phyloP scores from a whole-genome alignment of 2,113 vertebrate genomes.

The Canis aureus region DNA sequence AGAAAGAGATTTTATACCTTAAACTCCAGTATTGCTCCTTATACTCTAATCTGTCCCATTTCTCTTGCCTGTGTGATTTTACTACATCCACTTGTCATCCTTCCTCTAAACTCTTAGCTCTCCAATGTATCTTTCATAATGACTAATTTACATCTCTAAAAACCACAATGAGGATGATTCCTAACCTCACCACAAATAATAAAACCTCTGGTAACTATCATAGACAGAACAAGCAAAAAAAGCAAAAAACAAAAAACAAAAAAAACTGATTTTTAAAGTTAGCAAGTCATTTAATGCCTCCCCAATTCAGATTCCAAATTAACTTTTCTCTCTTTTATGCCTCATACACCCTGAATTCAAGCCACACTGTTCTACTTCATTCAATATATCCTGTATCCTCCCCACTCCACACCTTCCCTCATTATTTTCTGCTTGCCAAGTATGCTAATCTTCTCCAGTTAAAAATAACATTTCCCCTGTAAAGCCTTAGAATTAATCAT shows the following conservation, averaged over 20 bases:
- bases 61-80: conserved; percentile 24
- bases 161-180: neutral
- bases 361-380: neutral
- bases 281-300: conserved; percentile 3
- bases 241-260: neutral
- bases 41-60: neutral
- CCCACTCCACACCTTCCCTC: neutral
- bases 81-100: neutral
- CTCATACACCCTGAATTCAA: neutral
- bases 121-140: neutral
- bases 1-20: neutral
- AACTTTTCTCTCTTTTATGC: conserved; percentile 38
- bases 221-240: neutral
- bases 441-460: conserved; percentile 65
- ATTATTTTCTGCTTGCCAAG: conserved; percentile 58
- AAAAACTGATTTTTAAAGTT: neutral
- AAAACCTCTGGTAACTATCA: neutral
- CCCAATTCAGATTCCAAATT: conserved; percentile 33
- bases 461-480: conserved; percentile 69
- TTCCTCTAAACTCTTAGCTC: neutral
- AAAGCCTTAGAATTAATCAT: conserved; percentile 67
- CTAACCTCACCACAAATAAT: neutral
- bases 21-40: neutral
- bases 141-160: conserved; percentile 24
- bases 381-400: neutral